Evolutionary conservation across 2,113 vertebrate genomes (phyloP), one percentile per base, ranked within the genome.

Genomic region (Gila orcuttii): DNA sequence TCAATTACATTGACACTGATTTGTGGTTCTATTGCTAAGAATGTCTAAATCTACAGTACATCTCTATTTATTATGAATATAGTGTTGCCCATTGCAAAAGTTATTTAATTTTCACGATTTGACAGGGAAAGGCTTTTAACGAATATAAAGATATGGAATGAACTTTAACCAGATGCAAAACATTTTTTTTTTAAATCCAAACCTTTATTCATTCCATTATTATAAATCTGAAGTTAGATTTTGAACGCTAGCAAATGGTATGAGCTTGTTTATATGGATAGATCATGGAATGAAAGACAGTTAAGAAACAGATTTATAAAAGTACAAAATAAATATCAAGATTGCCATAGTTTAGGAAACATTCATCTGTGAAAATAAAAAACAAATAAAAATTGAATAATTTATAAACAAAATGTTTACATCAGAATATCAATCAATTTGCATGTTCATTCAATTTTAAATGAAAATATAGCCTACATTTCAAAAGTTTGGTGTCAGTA

Each of bases 41-140:
- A 74, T 74, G 71, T 47, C 11, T 74, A n/a, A 45, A 74, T 74
- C n/a, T 74, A 42, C 11, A 74, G 39, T 7, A n/a, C 39, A 74
- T 47, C 23, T 69, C 17, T 11, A 23, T 71, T 71, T 23, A 10
- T 36, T 69, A 21, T 39, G 0, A 71, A 23, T 39, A 71, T 7
- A 71, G 2, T 9, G 7, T 68, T 21, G 10, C 19, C 19, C 17
- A 39, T 23, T 71, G 33, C 3, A 3, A 3, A 3, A 69, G 19
- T 33, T 68, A 31, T 33, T 68, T 39, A 39, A 11, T 36, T 1
- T 69, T 39, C 4, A 36, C 4, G 7, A 36, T 69, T 36, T 36
- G 64, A 69, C 17, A 21, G 66, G 9, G 15, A 66, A 33, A 66
- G 64, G 64, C 2, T 66, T 66, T 17, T 28, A 36, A 19, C 31